Percentiles rank a stretch among this genome's conserved stretches.
These are phyloP conservation scores for Neoitamus cyanurus DNA, from an alignment of 2,888 invertebrate genomes.

Conservation along the genomic window DNA sequence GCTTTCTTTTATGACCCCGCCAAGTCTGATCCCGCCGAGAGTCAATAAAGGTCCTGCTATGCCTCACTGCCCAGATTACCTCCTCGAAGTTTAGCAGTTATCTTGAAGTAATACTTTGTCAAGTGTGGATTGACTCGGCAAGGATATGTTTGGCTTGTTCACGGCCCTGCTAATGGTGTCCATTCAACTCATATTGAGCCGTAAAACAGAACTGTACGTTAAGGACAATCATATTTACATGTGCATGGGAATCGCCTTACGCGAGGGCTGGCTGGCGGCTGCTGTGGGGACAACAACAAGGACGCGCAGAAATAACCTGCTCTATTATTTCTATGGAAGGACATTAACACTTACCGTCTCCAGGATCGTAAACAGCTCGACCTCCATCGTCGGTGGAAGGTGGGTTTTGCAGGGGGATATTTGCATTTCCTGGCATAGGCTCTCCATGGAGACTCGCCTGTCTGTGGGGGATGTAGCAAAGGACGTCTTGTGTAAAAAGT, in stretches of 20 bases:
- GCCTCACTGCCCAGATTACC: neutral
- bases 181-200: neutral
- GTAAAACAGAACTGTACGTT: neutral
- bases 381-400: slow-evolving; percentile 55
- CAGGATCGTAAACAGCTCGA: slow-evolving; percentile 64
- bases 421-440: slow-evolving; percentile 37
- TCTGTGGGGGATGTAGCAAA: slow-evolving; percentile 32
- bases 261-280: too few species aligned
- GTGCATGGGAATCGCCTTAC: neutral
- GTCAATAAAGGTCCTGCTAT: neutral
- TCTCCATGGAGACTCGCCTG: slow-evolving; percentile 34
- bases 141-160: neutral
- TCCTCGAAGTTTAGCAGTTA: neutral
- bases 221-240: neutral
- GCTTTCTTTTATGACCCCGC: neutral
- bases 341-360: slow-evolving; percentile 63
- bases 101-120: neutral
- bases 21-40: neutral
- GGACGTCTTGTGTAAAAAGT: slow-evolving; percentile 50
- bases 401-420: neutral
- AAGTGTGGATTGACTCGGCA: neutral
- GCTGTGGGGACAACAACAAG: neutral
- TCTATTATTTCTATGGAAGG: neutral
- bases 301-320: neutral
- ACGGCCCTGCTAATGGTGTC: neutral